Evolutionary conservation across 2,888 invertebrate species (phyloP).

Genomic region (Cataglyphis albicans): DNA sequence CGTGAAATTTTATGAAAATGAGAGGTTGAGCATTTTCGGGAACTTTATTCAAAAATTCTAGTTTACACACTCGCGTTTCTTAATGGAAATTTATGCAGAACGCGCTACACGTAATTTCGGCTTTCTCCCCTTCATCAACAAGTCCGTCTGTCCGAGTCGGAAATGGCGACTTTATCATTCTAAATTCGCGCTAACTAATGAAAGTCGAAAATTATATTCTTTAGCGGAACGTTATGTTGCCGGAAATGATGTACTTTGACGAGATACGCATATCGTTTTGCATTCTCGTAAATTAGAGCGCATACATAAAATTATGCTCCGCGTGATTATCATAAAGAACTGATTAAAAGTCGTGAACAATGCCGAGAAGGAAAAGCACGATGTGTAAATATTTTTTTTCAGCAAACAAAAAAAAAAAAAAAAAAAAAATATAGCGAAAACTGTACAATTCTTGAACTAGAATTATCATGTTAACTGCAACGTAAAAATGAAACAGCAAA

Average conservation of each 20-base stretch:
- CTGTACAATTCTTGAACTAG: conserved; percentile 7
- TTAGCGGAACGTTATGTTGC: conserved; percentile 25
- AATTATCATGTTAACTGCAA: conserved; percentile 7
- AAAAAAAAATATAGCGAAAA: too few species aligned
- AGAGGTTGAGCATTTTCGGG: conserved; percentile 17
- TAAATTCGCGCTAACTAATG: conserved; percentile 50
- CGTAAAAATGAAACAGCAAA: conserved; percentile 21
- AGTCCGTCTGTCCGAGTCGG: conserved; percentile 55
- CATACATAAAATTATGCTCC: conserved; percentile 70
- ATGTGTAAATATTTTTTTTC: conserved; percentile 6
- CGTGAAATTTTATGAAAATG: conserved; percentile 17
- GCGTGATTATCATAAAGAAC: conserved; percentile 57
- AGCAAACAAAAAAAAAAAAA: not conserved
- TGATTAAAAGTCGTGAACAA: conserved; percentile 50
- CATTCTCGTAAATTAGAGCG: conserved; percentile 28
- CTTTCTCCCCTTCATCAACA: conserved; percentile 54
- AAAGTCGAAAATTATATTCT: conserved; percentile 51
- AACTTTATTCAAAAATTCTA: conserved; percentile 54
- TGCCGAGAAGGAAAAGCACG: not conserved
- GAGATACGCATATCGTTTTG: conserved; percentile 10
- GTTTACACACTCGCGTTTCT: conserved; percentile 50
- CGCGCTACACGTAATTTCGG: conserved; percentile 50
- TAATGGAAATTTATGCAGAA: conserved; percentile 54
- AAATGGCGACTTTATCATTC: conserved; percentile 53
- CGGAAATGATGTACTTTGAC: conserved; percentile 29